These are phyloP conservation scores for Doryteuthis pealeii DNA, from an alignment of 1,140 invertebrate species.

Conservation along the genomic window DNA sequence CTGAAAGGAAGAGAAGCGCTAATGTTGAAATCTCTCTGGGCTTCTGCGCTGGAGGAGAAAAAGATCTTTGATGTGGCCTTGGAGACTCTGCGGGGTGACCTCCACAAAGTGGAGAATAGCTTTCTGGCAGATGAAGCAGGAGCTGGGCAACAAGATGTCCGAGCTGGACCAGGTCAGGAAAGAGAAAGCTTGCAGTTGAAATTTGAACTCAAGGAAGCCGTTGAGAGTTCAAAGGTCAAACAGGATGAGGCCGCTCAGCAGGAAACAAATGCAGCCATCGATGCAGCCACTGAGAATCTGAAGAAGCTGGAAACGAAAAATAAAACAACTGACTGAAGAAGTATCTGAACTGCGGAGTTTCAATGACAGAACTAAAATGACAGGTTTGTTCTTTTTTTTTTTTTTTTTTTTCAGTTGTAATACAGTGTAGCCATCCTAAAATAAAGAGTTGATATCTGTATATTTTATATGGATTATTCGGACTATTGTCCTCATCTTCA, in stretches of 20 bases:
- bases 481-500: too few relatives aligned
- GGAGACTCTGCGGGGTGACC: slow-evolving; percentile 55
- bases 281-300: slow-evolving; percentile 18
- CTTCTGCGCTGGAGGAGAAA: slow-evolving; percentile 60
- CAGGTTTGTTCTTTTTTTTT: too few relatives aligned
- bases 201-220: slow-evolving; percentile 31
- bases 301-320: slow-evolving; percentile 41
- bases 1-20: slow-evolving; percentile 59
- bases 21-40: slow-evolving; percentile 53
- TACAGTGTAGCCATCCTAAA: too few relatives aligned
- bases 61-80: slow-evolving; percentile 56
- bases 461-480: too few relatives aligned
- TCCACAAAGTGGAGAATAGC: slow-evolving; percentile 59
- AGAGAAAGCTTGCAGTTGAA: slow-evolving; percentile 24
- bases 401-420: too few relatives aligned
- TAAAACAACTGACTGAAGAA: slow-evolving; percentile 34
- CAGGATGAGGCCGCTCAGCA: background rate
- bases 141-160: slow-evolving; percentile 46
- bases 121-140: slow-evolving; percentile 61
- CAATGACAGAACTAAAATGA: slow-evolving; percentile 25
- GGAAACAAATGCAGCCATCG: background rate
- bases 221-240: background rate
- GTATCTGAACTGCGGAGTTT: slow-evolving; percentile 31
- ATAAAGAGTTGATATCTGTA: too few relatives aligned
- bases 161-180: slow-evolving; percentile 39